Evolutionary conservation across 1,140 invertebrate genomes (phyloP).

Genomic region (Gonatopus flavifemur): DNA sequence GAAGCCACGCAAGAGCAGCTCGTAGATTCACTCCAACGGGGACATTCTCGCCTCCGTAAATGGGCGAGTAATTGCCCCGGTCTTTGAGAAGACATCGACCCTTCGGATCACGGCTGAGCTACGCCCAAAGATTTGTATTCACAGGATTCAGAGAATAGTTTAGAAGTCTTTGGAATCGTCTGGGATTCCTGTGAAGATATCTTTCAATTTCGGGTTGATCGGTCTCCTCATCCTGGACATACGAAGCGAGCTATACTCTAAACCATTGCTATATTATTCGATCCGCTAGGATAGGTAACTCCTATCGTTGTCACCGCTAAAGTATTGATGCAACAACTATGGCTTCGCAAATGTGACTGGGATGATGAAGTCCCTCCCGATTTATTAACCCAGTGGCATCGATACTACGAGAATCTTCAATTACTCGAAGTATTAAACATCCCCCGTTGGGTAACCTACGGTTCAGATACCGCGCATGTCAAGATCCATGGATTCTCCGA

Average conservation of each 20-base stretch:
- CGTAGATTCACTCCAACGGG: rapidly evolving
- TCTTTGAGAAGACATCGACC: background rate
- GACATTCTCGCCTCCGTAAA: background rate
- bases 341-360: no score
- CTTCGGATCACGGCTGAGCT: background rate
- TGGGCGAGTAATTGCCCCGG: background rate
- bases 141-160: background rate
- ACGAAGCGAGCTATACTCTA: background rate
- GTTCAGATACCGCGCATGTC: no score
- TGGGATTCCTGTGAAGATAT: background rate
- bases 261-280: no score
- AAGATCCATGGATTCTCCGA: background rate
- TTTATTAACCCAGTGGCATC: no score
- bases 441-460: no score
- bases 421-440: no score
- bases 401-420: no score
- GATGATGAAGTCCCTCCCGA: no score
- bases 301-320: no score
- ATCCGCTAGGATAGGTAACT: no score
- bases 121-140: no score
- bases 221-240: rapidly evolving
- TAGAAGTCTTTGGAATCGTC: background rate
- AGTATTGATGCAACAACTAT: no score
- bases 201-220: background rate
- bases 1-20: background rate